Percentiles rank a stretch among this genome's conserved stretches.
Evolutionary conservation across 2,797 vertebrate species (phyloP).

Genomic region (Cynopterus sphinx): DNA sequence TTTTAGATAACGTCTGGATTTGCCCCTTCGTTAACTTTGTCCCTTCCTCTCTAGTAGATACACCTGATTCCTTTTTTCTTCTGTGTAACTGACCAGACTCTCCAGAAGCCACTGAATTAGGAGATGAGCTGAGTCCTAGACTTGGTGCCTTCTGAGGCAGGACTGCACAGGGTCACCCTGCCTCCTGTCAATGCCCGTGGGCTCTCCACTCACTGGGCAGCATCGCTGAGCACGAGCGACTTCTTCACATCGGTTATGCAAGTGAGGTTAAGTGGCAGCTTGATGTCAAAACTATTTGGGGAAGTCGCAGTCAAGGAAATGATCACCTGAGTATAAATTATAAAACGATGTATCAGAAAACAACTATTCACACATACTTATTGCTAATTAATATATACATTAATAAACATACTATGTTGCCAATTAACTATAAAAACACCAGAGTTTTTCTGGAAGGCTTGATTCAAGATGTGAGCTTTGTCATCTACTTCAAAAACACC

Average conservation of each 20-base stretch:
- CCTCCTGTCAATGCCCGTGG: background rate
- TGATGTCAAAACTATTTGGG: background rate
- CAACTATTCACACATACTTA: background rate
- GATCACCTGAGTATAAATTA: background rate
- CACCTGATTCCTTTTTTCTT: background rate
- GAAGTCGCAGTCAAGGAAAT: background rate
- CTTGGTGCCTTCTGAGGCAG: background rate
- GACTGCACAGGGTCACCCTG: rapidly evolving
- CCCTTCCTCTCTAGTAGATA: background rate
- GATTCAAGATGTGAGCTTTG: background rate
- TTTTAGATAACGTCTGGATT: background rate
- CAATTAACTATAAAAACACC: background rate
- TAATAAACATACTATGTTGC: background rate
- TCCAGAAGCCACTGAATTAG: background rate
- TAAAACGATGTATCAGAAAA: background rate
- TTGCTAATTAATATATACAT: too few species aligned
- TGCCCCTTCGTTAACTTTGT: background rate
- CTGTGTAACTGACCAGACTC: background rate
- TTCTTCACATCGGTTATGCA: background rate
- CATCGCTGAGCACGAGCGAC: rapidly evolving
- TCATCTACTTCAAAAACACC: background rate
- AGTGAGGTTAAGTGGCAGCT: background rate
- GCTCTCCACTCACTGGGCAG: rapidly evolving
- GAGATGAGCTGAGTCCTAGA: background rate
- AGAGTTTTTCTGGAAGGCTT: background rate